These are phyloP conservation scores for Eupsilia transversa DNA, from an alignment of 2,888 invertebrate genomes.

Conservation along the genomic window DNA sequence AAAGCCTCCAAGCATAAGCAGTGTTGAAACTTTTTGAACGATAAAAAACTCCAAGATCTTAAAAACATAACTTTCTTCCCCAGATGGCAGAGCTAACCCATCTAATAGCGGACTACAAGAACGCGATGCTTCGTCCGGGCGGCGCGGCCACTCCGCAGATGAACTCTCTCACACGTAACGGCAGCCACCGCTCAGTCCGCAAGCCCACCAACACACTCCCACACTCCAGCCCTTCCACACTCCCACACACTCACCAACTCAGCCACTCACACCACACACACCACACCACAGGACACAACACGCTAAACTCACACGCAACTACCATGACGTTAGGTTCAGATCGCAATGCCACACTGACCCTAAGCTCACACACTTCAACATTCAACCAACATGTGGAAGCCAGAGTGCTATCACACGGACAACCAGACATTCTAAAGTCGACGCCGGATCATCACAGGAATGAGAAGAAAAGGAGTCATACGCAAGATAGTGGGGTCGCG, in stretches of 20 bases:
- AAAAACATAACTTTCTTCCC: not conserved
- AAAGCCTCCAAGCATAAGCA: too few relatives aligned
- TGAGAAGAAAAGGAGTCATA: conserved; percentile 85
- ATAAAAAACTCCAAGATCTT: not conserved
- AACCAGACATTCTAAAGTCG: conserved; percentile 96
- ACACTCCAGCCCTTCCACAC: conserved; percentile 87
- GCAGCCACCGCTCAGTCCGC: conserved; percentile 92
- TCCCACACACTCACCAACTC: conserved; percentile 79
- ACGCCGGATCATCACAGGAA: conserved; percentile 94
- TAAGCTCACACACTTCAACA: conserved; percentile 84
- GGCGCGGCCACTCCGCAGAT: conserved; percentile 94
- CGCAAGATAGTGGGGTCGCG: conserved; percentile 86
- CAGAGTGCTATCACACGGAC: conserved; percentile 88
- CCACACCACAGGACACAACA: conserved; percentile 89
- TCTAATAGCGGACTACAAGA: conserved; percentile 98
- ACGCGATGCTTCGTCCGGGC: conserved; percentile 94
- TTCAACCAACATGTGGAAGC: conserved; percentile 79
- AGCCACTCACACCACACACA: conserved; percentile 78
- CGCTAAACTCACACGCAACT: conserved; percentile 91
- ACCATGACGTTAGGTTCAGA: conserved; percentile 86
- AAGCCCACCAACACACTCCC: conserved; percentile 81
- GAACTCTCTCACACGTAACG: conserved; percentile 94
- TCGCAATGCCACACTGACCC: conserved; percentile 81
- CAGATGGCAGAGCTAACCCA: conserved; percentile 97
- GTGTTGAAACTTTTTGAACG: too few relatives aligned